phyloP scores from a whole-genome alignment of 2,888 invertebrate species.

The Aphodius sticticus region DNA sequence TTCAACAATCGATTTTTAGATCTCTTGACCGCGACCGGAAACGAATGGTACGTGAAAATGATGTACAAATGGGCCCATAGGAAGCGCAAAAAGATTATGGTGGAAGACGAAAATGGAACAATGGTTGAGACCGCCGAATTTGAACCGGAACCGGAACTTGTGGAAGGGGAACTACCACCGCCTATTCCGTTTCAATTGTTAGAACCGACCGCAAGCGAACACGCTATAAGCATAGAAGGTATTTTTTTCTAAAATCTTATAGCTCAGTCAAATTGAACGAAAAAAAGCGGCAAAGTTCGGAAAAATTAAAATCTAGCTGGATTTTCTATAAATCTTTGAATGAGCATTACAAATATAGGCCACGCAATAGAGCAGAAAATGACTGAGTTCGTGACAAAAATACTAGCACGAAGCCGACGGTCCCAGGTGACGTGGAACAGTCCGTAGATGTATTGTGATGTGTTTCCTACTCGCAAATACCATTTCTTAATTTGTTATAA shows the following conservation, averaged over 20 bases:
- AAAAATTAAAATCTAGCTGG: too few relatives aligned
- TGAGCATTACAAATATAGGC: too few relatives aligned
- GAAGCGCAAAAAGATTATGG: slow-evolving; percentile 31
- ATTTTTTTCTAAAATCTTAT: slow-evolving; percentile 12
- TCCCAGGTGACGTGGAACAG: too few relatives aligned
- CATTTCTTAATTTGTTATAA: too few relatives aligned
- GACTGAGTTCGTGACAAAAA: too few relatives aligned
- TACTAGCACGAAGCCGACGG: too few relatives aligned
- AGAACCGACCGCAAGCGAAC: slow-evolving; percentile 51
- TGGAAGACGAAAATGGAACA: slow-evolving; percentile 42
- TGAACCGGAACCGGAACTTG: slow-evolving; percentile 41
- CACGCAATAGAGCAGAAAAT: too few relatives aligned
- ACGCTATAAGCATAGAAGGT: slow-evolving; percentile 44
- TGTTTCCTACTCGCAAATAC: too few relatives aligned
- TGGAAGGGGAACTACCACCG: slow-evolving; percentile 51
- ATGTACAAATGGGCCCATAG: slow-evolving; percentile 53
- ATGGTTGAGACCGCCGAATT: slow-evolving; percentile 35
- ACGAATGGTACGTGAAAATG: slow-evolving; percentile 53
- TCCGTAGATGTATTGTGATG: too few relatives aligned
- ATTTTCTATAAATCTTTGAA: too few relatives aligned
- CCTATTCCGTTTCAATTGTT: slow-evolving; percentile 53
- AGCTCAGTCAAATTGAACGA: not conserved
- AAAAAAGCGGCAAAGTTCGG: too few relatives aligned
- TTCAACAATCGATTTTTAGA: slow-evolving; percentile 41
- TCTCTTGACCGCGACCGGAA: slow-evolving; percentile 45